Evolutionary conservation across 2,888 invertebrate species (phyloP).

Genomic region (Antitype chi): DNA sequence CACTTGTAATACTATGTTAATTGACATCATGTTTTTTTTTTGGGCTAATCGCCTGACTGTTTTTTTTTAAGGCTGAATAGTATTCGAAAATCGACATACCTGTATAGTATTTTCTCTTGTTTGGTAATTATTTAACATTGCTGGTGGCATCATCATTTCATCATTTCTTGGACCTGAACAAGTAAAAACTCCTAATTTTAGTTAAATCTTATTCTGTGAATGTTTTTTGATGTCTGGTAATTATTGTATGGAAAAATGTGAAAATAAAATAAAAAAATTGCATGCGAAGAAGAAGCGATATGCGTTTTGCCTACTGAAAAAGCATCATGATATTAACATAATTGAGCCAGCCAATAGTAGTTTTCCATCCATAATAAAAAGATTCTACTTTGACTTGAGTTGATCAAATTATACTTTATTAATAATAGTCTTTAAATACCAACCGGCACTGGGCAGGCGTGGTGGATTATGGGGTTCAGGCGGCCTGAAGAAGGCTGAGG

Average conservation of each 20-base stretch:
- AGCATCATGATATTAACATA: background rate
- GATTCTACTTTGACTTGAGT: background rate
- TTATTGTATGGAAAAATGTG: background rate
- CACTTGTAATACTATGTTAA: background rate
- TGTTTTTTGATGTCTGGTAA: too few species aligned
- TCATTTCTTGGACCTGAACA: conserved; percentile 74
- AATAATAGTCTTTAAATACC: background rate
- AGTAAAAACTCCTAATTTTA: conserved; percentile 3
- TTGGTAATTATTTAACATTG: conserved; percentile 89
- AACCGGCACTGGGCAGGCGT: background rate
- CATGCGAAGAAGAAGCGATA: too few species aligned
- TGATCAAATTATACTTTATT: background rate
- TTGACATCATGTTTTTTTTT: background rate
- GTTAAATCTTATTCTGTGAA: background rate
- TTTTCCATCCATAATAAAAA: background rate
- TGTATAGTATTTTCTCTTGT: conserved; percentile 96
- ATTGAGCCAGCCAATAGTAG: background rate
- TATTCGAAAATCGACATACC: conserved; percentile 78
- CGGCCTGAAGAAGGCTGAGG: background rate
- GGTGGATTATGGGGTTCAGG: background rate
- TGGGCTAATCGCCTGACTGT: too few species aligned
- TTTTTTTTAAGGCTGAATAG: background rate
- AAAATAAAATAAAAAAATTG: background rate
- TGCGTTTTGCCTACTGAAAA: background rate
- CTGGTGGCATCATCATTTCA: conserved; percentile 81